Base-by-base conservation (phyloP, 2,113 vertebrate species). In the Gambusia affinis region DNA sequence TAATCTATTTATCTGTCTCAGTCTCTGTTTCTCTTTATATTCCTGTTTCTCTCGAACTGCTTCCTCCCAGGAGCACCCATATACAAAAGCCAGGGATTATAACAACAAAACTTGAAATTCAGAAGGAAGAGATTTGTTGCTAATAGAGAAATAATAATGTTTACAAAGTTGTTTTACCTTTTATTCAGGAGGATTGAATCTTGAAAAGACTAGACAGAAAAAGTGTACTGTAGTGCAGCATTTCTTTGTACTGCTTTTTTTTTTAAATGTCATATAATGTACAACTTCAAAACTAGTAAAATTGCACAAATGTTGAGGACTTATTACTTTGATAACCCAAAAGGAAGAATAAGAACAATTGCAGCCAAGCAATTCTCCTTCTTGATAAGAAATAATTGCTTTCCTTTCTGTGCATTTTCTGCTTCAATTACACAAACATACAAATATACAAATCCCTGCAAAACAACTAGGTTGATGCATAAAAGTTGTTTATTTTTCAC, bases 121-220 rank as follows among this genome's bases (percentile, higher is more conserved):
- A 31, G 42, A 68, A 64, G 75, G 73, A 90, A 88, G 77, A 83
- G 88, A 83, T 82, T 76, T 78, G 75, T 84, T 51, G 82, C 78
- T 82, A 81, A 84, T 85, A 84, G 84, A 84, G 65, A 82, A 83
- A 83, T 82, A 83, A 57, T 10, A 10, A 81, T 79, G 73, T 85
- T 85, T 85, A 70, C 70, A 64, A 73, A 65, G 65, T 70, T 67
- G 67, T 67, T 39, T 87, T 85, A 84, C 84, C 79, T 76, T 88
- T 87, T 80, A 27, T 79, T 66, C 63, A 37, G 17, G 80, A 66
- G 51, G 47, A 15, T 64, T 82, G 70, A 85, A 75, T 84, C 60
- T 63, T 64, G 29, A 33, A n/a, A 70, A 67, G 37, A 81, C 10
- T 35, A 8, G 51, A 54, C 64, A 60, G 19, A 78, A 71, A 76